Evolutionary conservation across 2,113 vertebrate genomes (phyloP).

Genomic region (Sciurus niger): DNA sequence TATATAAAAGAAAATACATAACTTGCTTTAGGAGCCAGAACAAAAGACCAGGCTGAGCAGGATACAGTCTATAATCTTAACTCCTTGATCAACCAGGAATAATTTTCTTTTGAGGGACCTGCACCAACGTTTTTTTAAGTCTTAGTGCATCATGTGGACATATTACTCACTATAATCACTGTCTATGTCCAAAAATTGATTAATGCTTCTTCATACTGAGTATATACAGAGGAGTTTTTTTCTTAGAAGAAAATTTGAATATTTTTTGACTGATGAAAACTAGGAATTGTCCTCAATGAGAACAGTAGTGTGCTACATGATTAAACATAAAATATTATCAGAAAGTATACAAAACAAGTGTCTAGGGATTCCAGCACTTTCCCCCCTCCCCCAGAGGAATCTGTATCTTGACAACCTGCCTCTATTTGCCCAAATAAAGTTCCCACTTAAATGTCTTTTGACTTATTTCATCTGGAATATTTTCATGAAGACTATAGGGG

Average conservation of each 20-base stretch:
- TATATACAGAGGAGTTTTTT: background rate
- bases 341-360: conserved; percentile 22
- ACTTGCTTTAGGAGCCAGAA: background rate
- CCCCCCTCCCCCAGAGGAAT: background rate
- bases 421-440: conserved; percentile 36
- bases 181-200: background rate
- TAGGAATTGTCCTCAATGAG: background rate
- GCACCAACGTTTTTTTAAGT: background rate
- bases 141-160: background rate
- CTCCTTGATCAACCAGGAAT: background rate
- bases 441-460: background rate
- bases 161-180: background rate
- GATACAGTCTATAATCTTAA: background rate
- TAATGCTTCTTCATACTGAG: background rate
- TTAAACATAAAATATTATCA: background rate
- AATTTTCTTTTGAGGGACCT: background rate
- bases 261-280: background rate
- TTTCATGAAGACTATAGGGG: background rate
- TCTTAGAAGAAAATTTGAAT: background rate
- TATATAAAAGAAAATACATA: background rate
- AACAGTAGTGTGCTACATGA: background rate
- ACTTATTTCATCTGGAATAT: conserved; percentile 29
- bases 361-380: background rate
- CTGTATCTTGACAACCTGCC: background rate
- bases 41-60: background rate